phyloP scores from a whole-genome alignment of 2,113 vertebrate species.

The Chaetodon auriga region DNA sequence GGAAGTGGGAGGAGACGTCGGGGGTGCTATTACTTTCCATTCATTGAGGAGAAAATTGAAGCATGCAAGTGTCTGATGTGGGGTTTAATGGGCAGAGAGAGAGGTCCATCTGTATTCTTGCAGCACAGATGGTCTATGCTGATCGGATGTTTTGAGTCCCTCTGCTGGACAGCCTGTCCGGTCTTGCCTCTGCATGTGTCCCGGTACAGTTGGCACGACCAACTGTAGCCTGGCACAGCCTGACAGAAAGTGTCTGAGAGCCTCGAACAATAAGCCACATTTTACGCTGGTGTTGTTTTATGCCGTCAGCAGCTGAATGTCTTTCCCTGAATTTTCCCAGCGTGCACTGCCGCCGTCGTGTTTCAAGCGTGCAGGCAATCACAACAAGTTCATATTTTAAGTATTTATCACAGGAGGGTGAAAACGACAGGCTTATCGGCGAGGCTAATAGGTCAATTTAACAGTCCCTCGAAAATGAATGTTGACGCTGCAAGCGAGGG shows the following conservation, averaged over 20 bases:
- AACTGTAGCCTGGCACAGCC: slow-evolving; percentile 33
- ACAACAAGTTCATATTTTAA: slow-evolving; percentile 7
- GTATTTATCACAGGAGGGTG: slow-evolving; percentile 32
- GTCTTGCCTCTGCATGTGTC: slow-evolving; percentile 47
- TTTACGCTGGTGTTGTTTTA: slow-evolving; percentile 36
- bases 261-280: slow-evolving; percentile 39
- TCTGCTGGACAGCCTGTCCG: slow-evolving; percentile 65
- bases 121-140: slow-evolving; percentile 69
- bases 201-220: slow-evolving; percentile 37
- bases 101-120: slow-evolving; percentile 69
- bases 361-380: neutral
- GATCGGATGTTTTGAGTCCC: slow-evolving; percentile 70
- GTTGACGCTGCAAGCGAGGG: neutral
- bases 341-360: neutral
- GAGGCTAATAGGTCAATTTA: slow-evolving; percentile 39
- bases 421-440: slow-evolving; percentile 26
- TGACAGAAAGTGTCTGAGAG: slow-evolving; percentile 38
- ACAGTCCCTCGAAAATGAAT: slow-evolving; percentile 39
- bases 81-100: slow-evolving; percentile 63
- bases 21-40: slow-evolving; percentile 74
- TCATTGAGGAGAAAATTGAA: slow-evolving; percentile 74
- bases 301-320: slow-evolving; percentile 5
- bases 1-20: slow-evolving; percentile 31
- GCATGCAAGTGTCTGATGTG: slow-evolving; percentile 70
- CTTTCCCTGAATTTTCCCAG: slow-evolving; percentile 15